These are phyloP conservation scores for Congeria kusceri DNA, from an alignment of 2,888 invertebrate genomes.

Conservation along the genomic window DNA sequence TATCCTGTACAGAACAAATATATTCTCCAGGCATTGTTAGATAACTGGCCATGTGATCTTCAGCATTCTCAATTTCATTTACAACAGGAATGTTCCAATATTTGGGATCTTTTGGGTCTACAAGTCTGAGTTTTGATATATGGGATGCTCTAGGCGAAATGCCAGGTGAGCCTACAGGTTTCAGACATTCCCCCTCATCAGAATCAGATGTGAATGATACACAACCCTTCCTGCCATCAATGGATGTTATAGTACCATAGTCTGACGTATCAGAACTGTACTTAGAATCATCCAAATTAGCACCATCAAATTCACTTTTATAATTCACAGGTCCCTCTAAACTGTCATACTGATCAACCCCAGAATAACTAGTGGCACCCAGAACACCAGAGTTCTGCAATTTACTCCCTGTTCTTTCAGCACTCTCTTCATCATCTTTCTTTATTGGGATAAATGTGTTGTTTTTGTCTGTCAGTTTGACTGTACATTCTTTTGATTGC, in stretches of 20 bases:
- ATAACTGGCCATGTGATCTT: conserved; percentile 17
- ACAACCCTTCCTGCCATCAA: conserved; percentile 66
- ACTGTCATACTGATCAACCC: background rate
- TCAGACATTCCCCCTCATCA: conserved; percentile 40
- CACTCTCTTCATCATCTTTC: conserved; percentile 2
- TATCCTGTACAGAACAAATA: conserved; percentile 18
- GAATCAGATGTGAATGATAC: conserved; percentile 63
- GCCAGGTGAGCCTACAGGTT: conserved; percentile 14
- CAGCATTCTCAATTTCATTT: conserved; percentile 12
- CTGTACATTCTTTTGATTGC: conserved; percentile 28
- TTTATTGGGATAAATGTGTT: conserved; percentile 34
- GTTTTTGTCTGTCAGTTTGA: conserved; percentile 25
- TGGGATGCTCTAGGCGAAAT: conserved; percentile 52
- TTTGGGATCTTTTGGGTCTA: background rate
- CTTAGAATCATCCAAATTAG: conserved; percentile 56
- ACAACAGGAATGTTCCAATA: conserved; percentile 25
- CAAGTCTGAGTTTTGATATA: background rate
- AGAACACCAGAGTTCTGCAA: conserved; percentile 53
- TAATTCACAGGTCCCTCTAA: conserved; percentile 2
- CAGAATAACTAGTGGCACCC: conserved; percentile 40
- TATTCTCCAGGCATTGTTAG: conserved; percentile 25
- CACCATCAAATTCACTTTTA: conserved; percentile 4
- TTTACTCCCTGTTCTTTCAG: conserved; percentile 20
- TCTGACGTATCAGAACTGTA: conserved; percentile 55
- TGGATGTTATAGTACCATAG: conserved; percentile 69